Percentiles rank a stretch among this genome's conserved stretches.
phyloP scores from a whole-genome alignment of 2,797 vertebrate species.

The Chelonia mydas region DNA sequence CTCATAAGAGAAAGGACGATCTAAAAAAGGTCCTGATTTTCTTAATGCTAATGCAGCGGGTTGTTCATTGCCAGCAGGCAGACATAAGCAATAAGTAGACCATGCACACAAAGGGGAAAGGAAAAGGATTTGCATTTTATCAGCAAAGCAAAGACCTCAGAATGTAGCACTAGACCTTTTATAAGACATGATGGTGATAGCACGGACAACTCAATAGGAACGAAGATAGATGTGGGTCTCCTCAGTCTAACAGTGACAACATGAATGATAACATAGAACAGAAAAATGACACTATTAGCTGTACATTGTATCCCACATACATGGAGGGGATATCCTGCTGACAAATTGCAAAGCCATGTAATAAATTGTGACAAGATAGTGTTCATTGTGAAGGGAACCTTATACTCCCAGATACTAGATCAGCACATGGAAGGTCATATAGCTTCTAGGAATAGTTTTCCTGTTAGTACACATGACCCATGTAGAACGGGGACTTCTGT shows the following conservation, averaged over 20 bases:
- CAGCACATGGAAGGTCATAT: background rate
- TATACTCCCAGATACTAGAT: background rate
- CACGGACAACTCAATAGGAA: background rate
- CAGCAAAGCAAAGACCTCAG: conserved; percentile 22
- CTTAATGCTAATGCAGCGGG: conserved; percentile 54
- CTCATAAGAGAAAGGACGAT: conserved; percentile 7
- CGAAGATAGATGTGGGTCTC: background rate
- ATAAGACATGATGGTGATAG: background rate
- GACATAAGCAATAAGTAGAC: conserved; percentile 9
- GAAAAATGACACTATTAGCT: background rate
- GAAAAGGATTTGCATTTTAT: conserved; percentile 51
- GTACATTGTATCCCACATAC: background rate
- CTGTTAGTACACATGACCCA: background rate
- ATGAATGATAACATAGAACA: background rate
- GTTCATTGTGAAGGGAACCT: background rate
- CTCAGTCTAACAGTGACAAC: background rate
- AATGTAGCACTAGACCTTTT: conserved; percentile 17
- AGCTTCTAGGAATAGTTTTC: background rate
- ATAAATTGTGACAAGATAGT: background rate
- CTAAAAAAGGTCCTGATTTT: conserved; percentile 31
- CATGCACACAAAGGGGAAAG: background rate
- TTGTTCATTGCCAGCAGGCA: conserved; percentile 49
- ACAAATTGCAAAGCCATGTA: background rate
- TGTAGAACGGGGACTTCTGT: background rate
- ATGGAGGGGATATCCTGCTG: background rate